Base-by-base conservation (phyloP, 2,797 vertebrate genomes). In the Brachymystax lenok region DNA sequence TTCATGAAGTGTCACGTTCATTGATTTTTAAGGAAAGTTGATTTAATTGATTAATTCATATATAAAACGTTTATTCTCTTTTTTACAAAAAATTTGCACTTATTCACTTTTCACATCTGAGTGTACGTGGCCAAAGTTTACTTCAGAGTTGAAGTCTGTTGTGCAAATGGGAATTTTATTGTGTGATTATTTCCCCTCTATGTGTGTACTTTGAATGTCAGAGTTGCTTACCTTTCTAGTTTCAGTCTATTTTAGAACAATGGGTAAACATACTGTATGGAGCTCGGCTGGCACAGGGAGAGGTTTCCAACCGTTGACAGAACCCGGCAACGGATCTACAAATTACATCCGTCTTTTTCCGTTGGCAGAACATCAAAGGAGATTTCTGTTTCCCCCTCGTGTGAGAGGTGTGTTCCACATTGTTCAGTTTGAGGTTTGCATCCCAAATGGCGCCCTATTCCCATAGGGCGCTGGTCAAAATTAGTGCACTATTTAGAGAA, bases 241-340 rank as follows among this genome's bases (percentile, higher is more conserved):
- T 93, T 91, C 89, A 85, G 85, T 76, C 75, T 75, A 88, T 89
- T 90, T 90, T 88, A 71, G 83, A 50, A 69, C 83, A 16, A 16
- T 77, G n/a, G 2, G 88, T 88, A 92, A 92, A 93, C 85, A 88
- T 51, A 77, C 81, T 72, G 74, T 82, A 63, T 83, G 84, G 59
- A 63, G 59, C 80, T 87, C 82, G 82, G 63, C 77, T 77, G 75
- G 79, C 76, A 14, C 66, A 61, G 82, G 85, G 79, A 79, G 79
- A 80, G 82, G 77, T 88, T 90, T 92, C 90, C 88, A 87, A 80
- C 78, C 80, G 35, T 77, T 2, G 67, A 84, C 80, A 77, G 75
- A 87, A 78, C 75, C 83, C 80, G 75, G 83, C 82, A 56, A 71
- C 79, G 51, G 76, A 80, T 67, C 67, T 69, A 61, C 73, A 75